phyloP scores from a whole-genome alignment of 2,888 invertebrate species.

The Dasypolia templi region DNA sequence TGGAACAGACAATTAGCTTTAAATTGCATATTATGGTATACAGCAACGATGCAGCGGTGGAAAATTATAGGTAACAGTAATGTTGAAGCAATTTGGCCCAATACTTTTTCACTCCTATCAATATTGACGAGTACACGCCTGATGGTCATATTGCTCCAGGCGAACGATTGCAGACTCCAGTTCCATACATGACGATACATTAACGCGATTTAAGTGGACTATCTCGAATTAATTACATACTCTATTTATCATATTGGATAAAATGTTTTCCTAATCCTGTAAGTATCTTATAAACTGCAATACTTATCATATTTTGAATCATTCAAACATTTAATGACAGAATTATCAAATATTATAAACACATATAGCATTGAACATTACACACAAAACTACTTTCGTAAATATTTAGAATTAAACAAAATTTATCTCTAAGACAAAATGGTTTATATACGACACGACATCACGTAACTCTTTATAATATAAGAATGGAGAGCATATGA shows the following conservation, averaged over 20 bases:
- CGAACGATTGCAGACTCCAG: constrained; percentile 54
- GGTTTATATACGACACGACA: constrained; percentile 73
- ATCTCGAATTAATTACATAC: constrained; percentile 68
- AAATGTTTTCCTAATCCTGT: constrained; percentile 75
- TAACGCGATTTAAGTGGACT: constrained; percentile 65
- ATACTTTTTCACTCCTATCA: not conserved
- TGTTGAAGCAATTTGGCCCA: constrained; percentile 34
- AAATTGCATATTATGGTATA: not conserved
- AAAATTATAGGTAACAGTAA: constrained; percentile 13
- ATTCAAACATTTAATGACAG: constrained; percentile 62
- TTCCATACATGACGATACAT: constrained; percentile 62
- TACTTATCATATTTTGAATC: constrained; percentile 70
- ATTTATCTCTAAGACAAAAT: constrained; percentile 51
- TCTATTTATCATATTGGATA: constrained; percentile 72
- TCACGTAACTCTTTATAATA: constrained; percentile 70
- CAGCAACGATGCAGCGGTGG: constrained; percentile 9
- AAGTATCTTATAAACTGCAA: constrained; percentile 75
- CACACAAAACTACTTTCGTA: constrained; percentile 65
- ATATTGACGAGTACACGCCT: constrained; percentile 38
- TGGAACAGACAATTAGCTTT: constrained; percentile 11
- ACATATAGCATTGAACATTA: constrained; percentile 64
- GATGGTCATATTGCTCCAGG: constrained; percentile 25
- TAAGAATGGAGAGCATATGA: constrained; percentile 70
- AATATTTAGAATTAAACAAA: constrained; percentile 55
- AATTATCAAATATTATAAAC: constrained; percentile 60